phyloP scores from a whole-genome alignment of 2,797 vertebrate genomes.

The Tragelaphus oryx region DNA sequence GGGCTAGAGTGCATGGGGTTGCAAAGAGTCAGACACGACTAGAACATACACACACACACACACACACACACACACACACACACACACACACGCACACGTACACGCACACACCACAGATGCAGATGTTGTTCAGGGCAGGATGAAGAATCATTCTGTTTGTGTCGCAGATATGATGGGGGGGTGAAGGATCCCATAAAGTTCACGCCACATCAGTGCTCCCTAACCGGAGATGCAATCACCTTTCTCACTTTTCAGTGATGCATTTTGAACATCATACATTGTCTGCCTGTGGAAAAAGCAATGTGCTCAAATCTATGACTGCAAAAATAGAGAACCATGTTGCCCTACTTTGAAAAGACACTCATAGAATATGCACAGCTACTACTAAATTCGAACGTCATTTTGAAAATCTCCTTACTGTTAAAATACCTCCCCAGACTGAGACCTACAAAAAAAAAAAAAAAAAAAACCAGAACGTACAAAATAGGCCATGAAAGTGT shows the following conservation, averaged over 20 bases:
- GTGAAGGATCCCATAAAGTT: not conserved
- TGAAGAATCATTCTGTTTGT: not conserved
- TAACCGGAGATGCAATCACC: accelerated
- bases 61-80: too few relatives aligned
- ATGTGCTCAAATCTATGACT: not conserved
- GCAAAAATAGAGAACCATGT: not conserved
- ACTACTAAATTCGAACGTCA: not conserved
- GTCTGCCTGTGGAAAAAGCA: not conserved
- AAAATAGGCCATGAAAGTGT: not conserved
- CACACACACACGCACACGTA: too few relatives aligned
- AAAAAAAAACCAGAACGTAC: not conserved
- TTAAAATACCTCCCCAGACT: not conserved
- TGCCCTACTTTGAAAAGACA: not conserved
- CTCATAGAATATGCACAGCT: too few relatives aligned
- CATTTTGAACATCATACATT: accelerated
- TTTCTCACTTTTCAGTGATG: accelerated
- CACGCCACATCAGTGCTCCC: accelerated
- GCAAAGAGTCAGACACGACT: too few relatives aligned
- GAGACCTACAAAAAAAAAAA: not conserved
- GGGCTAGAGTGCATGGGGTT: too few relatives aligned
- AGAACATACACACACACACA: too few relatives aligned
- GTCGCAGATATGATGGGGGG: not conserved
- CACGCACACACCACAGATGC: not conserved
- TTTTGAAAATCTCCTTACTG: not conserved
- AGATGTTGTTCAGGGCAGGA: not conserved